phyloP scores from a whole-genome alignment of 2,888 invertebrate genomes.

The Chrysopilus asiliformis region DNA sequence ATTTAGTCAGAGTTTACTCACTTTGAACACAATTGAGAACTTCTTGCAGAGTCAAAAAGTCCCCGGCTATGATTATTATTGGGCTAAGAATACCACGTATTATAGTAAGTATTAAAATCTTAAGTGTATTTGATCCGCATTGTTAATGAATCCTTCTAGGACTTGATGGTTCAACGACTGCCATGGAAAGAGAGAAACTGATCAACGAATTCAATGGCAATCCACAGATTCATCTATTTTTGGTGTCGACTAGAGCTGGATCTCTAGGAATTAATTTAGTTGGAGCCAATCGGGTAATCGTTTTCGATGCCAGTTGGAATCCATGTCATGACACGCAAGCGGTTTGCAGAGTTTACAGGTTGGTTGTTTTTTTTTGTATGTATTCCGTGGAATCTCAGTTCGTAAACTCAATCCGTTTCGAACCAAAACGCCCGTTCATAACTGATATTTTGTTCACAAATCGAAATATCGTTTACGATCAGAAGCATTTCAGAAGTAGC shows the following conservation, averaged over 20 bases:
- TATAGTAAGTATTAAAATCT: constrained; percentile 57
- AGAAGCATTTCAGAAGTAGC: too few species aligned
- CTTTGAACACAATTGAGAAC: constrained; percentile 88
- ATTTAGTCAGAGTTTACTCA: constrained; percentile 93
- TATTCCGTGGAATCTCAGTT: too few species aligned
- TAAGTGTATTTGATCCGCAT: constrained; percentile 15
- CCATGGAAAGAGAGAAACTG: constrained; percentile 85
- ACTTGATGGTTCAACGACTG: constrained; percentile 90
- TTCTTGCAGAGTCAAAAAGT: constrained; percentile 64
- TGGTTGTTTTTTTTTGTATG: constrained; percentile 15
- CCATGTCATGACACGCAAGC: constrained; percentile 98
- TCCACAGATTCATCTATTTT: constrained; percentile 72
- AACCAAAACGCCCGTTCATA: too few species aligned
- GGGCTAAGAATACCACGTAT: constrained; percentile 79
- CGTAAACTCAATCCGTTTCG: too few species aligned
- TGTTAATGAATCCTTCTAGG: too few species aligned
- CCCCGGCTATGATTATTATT: constrained; percentile 56
- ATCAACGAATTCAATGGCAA: constrained; percentile 94
- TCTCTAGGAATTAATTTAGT: constrained; percentile 94
- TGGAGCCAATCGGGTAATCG: constrained; percentile 93
- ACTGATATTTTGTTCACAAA: too few species aligned
- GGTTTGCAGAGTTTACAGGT: constrained; percentile 82
- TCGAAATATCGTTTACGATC: too few species aligned
- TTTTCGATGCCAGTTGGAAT: constrained; percentile 98
- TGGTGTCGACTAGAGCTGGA: constrained; percentile 93